Percentiles rank a stretch among this genome's conserved stretches.
Conservation (phyloP, 2,888 invertebrate species). For the Aproaerema taeniolella region DNA sequence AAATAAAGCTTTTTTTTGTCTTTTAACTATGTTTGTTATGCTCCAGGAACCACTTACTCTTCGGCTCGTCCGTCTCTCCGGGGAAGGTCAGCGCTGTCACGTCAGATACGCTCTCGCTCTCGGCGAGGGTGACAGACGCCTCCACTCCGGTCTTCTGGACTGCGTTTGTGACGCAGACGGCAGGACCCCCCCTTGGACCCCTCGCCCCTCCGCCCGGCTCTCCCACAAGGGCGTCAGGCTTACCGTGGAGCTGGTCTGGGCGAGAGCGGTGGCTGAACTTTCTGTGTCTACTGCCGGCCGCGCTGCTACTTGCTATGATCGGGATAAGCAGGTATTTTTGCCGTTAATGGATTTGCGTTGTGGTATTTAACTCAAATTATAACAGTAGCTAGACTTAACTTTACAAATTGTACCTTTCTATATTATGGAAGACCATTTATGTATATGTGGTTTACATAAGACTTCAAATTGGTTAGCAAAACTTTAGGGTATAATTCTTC, state of each 20-base stretch:
- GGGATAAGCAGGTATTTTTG: constrained; percentile 78
- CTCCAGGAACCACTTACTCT: constrained; percentile 70
- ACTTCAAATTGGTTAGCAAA: no score
- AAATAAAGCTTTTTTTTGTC: no score
- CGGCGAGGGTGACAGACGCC: constrained; percentile 81
- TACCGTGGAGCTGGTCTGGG: constrained; percentile 85
- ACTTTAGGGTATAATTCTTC: no score
- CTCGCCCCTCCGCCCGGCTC: constrained; percentile 79
- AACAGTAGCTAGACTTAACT: no score
- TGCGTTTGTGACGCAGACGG: constrained; percentile 84
- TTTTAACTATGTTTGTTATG: no score
- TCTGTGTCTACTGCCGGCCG: constrained; percentile 76
- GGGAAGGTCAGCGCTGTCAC: constrained; percentile 87
- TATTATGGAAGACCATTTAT: no score
- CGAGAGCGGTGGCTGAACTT: constrained; percentile 78
- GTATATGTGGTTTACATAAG: no score
- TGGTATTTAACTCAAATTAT: no score
- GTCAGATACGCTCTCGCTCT: constrained; percentile 83
- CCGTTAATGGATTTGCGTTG: no score
- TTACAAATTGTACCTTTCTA: no score
- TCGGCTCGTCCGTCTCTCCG: constrained; percentile 84
- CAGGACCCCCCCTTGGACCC: constrained; percentile 83
- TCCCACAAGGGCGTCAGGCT: constrained; percentile 81
- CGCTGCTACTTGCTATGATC: constrained; percentile 83
- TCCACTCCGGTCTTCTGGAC: constrained; percentile 83